phyloP scores from a whole-genome alignment of 35 echinoderm and acorn worm genomes.

The Nesometra sesokonis region DNA sequence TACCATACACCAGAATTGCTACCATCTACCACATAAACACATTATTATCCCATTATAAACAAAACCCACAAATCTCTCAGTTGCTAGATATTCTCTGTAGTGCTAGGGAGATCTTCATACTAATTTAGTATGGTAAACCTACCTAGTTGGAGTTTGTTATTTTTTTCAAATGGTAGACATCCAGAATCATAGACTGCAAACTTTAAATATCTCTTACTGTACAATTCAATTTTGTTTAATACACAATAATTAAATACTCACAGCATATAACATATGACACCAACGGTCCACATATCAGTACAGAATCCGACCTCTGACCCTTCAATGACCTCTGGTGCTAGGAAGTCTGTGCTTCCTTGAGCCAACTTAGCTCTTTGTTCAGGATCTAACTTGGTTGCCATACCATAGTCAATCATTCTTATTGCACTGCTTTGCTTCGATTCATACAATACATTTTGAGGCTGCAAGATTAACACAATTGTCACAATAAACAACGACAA shows the following conservation, averaged over 20 bases:
- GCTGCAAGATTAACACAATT: constrained; percentile 16
- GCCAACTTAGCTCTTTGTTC: constrained; percentile 87
- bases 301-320: constrained; percentile 62
- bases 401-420: constrained; percentile 86
- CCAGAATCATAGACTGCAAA: no score
- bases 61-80: no score
- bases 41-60: no score
- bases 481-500: neutral
- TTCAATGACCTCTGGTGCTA: constrained; percentile 71
- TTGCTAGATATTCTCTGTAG: no score
- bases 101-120: no score
- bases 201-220: no score
- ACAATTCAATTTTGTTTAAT: no score
- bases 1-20: no score
- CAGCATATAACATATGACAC: constrained; percentile 96
- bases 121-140: no score
- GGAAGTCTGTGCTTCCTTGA: constrained; percentile 53
- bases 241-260: constrained; percentile 24
- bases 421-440: constrained; percentile 61
- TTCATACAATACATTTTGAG: constrained; percentile 86
- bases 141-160: no score
- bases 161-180: no score
- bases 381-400: constrained; percentile 85
- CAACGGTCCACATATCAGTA: constrained; percentile 97
- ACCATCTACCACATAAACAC: no score